Evolutionary conservation across 1,140 invertebrate genomes (phyloP), one percentile per base, ranked within the genome.

Genomic region (Choristoneura fumiferana): DNA sequence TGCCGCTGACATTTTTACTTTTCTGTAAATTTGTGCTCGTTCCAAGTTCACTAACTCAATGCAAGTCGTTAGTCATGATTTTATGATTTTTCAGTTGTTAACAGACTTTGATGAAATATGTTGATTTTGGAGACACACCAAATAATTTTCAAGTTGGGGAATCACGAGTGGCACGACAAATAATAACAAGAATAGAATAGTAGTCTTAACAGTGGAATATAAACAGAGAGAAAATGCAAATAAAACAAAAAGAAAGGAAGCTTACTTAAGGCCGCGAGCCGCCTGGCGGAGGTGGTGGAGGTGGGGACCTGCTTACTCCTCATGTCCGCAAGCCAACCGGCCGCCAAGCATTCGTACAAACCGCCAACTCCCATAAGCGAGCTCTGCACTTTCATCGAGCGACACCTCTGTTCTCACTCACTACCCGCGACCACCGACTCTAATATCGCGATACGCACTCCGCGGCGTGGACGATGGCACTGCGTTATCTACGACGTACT

Each of bases 291-390:
- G 69, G 81, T 84, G 72, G 84, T 89, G 63, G 89, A 89, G 52
- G 79, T 89, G 54, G 88, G 89, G 74, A 87, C 80, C 72, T 85
- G 81, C 81, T 90, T 90, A 88, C 84, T 89, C 82, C 89, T 79
- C 89, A 90, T 90, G 71, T 82, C 84, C 57, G 84, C 79, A 61
- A 86, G 84, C 82, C 84, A 84, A 78, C 76, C 81, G 77, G 83
- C 83, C 72, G 83, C 83, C 76, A 81, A 78, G 71, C 73, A 67
- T 74, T 84, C 83, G 76, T 81, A 83, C 81, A 74, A 85, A 78
- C 84, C 79, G 75, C 81, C 81, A 72, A 84, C 84, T 84, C 84
- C 84, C 84, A 87, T 87, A 83, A 83, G 79, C 76, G 81, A 64
- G 76, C 81, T 81, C 59, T 82, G 83, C 83, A 86, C 84, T 84